Evolutionary conservation across 2,797 vertebrate species (phyloP).

Genomic region (Pseudopleuronectes americanus): DNA sequence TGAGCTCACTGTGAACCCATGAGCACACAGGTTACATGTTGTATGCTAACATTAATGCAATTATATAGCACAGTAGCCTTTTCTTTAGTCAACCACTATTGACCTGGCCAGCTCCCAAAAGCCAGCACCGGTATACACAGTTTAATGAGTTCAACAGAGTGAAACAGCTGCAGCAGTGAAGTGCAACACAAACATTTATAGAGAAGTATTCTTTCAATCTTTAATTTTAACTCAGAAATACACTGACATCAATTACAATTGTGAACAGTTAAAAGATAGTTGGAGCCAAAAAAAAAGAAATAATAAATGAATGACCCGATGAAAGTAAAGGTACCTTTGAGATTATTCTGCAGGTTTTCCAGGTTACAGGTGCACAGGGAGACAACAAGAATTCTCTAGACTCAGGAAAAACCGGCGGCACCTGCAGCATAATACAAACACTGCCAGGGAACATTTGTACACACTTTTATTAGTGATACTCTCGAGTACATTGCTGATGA

Average conservation of each 20-base stretch:
- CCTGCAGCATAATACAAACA: background rate
- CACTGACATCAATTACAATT: background rate
- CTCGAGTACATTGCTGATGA: background rate
- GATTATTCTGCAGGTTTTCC: background rate
- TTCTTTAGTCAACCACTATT: background rate
- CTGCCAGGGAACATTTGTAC: too few relatives aligned
- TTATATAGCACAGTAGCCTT: background rate
- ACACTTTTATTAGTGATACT: too few relatives aligned
- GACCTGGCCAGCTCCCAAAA: background rate
- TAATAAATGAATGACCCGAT: background rate
- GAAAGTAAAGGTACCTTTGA: background rate
- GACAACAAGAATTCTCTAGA: background rate
- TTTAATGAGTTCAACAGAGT: background rate
- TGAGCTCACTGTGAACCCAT: too few relatives aligned
- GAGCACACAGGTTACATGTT: too few relatives aligned
- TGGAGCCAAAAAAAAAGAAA: too few relatives aligned
- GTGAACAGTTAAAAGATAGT: background rate
- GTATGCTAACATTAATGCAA: background rate
- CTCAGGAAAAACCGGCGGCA: background rate
- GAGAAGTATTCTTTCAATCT: background rate
- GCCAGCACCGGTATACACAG: too few relatives aligned
- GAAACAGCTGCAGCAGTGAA: background rate
- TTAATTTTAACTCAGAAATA: background rate
- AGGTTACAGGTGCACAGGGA: background rate
- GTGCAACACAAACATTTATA: background rate